These are phyloP conservation scores for Hypselothyrea guttata DNA, from an alignment of 2,888 invertebrate genomes.

Conservation along the genomic window DNA sequence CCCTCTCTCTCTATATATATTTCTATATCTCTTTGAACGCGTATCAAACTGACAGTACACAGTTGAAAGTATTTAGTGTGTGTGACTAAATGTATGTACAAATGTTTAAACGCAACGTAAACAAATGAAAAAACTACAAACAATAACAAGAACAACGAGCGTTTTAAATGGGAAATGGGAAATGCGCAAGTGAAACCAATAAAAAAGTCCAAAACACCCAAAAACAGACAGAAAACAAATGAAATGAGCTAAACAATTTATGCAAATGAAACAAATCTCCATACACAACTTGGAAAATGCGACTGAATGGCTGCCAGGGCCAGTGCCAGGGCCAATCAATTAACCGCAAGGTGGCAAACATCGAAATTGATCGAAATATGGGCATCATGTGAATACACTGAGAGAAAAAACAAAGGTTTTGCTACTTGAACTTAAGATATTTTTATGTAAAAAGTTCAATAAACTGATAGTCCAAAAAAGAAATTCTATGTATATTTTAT, in stretches of 20 bases:
- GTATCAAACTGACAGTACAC: not conserved
- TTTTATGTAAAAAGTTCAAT: no score
- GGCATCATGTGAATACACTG: slow-evolving; percentile 34
- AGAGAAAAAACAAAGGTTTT: no score
- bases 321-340: slow-evolving; percentile 37
- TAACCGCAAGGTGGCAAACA: slow-evolving; percentile 53
- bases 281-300: slow-evolving; percentile 28
- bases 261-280: slow-evolving; percentile 50
- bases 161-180: slow-evolving; percentile 57
- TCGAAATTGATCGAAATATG: slow-evolving; percentile 45
- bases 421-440: no score
- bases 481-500: no score
- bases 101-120: slow-evolving; percentile 52
- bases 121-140: slow-evolving; percentile 24
- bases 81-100: slow-evolving; percentile 32
- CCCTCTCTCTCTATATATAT: not conserved
- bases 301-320: slow-evolving; percentile 29
- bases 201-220: slow-evolving; percentile 61
- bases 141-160: slow-evolving; percentile 11
- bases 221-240: slow-evolving; percentile 43
- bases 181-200: slow-evolving; percentile 71
- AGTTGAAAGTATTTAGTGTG: slow-evolving; percentile 20
- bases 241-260: slow-evolving; percentile 53
- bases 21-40: no score
- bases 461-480: no score